Base-by-base conservation (phyloP, 2,888 invertebrate genomes). In the Eurytoma adleriae region DNA sequence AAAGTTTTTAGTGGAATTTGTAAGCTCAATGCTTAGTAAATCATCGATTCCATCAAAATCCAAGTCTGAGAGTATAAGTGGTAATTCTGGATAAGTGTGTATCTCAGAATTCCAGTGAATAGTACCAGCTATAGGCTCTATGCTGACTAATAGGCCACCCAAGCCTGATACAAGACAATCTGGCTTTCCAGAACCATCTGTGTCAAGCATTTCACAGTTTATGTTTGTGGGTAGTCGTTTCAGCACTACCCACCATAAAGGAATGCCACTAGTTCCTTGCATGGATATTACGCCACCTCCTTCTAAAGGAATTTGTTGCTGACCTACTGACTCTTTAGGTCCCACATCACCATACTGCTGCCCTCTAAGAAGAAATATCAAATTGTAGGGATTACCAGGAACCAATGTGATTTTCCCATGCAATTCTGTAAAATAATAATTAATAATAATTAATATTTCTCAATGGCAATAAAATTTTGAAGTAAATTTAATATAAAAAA, bases 81-180 rank as follows among this genome's bases (percentile, higher is more conserved):
- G 96, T 85, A 96, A 94, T 92, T 93, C 88, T 91, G 93, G 87
- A 92, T 93, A 86, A 93, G 94, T 81, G 92, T 92, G 86, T 92
- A 92, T 93, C 93, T 94, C 85, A 91, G 92, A 87, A 92, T 92
- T 86, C 93, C 93, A 82, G 91, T 87, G 87, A 76, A 87, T 92
- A 0, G 91, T 92, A 10, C 94, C 94, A 18, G 93, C 92, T 7
- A 93, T 90, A 5, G 94, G 93, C 86, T 94, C 93, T 14, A 95
- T 92, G 62, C 93, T 93, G 67, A 93, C 92, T 81, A 93, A 84
- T 78, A 94, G 91, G 0, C 96, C 96, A 83, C 93, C 94, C 52
- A 94, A 93, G 27, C 96, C 96, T 20, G 95, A 92, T 5, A 96
- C 93, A 75, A 96, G 92, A 84, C 96, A 96, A 86, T 96, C 96